These are phyloP conservation scores for Ctenopoma kingsleyae DNA, from an alignment of 2,797 vertebrate genomes.

Conservation along the genomic window DNA sequence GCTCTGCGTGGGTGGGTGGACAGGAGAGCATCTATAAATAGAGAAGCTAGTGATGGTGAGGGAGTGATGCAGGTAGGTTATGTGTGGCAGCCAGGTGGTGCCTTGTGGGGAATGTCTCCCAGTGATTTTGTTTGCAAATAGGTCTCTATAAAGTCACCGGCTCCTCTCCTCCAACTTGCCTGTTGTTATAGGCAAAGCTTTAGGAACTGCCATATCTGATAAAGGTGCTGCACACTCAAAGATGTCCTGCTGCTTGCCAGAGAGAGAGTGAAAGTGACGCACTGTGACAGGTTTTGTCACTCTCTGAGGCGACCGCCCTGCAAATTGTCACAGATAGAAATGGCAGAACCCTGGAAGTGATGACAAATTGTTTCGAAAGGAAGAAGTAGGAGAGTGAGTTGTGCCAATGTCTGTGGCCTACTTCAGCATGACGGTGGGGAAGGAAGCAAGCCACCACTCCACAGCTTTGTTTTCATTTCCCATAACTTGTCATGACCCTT, in stretches of 20 bases:
- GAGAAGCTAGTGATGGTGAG: slow-evolving; percentile 59
- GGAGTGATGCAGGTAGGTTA: slow-evolving; percentile 76
- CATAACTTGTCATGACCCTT: slow-evolving; percentile 43
- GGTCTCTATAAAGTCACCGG: slow-evolving; percentile 73
- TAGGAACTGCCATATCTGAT: slow-evolving; percentile 81
- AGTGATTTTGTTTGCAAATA: slow-evolving; percentile 85
- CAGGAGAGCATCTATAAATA: slow-evolving; percentile 72
- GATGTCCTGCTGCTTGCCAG: slow-evolving; percentile 67
- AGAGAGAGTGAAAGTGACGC: slow-evolving; percentile 77
- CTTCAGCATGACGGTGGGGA: slow-evolving; percentile 39
- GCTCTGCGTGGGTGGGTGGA: slow-evolving; percentile 62
- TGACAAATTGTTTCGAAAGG: slow-evolving; percentile 78
- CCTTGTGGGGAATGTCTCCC: slow-evolving; percentile 80
- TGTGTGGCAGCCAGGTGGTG: slow-evolving; percentile 80
- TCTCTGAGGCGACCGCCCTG: slow-evolving; percentile 73
- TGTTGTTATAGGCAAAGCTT: slow-evolving; percentile 73
- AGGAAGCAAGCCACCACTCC: slow-evolving; percentile 42
- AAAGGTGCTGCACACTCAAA: slow-evolving; percentile 77
- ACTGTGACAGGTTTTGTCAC: slow-evolving; percentile 83
- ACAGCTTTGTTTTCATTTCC: slow-evolving; percentile 44
- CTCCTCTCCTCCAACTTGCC: slow-evolving; percentile 68
- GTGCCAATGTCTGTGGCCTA: slow-evolving; percentile 70
- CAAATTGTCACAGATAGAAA: slow-evolving; percentile 81
- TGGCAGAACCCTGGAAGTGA: slow-evolving; percentile 72
- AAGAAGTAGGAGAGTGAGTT: slow-evolving; percentile 57